phyloP scores from a whole-genome alignment of 1,140 invertebrate genomes.

The Bemisia tabaci region DNA sequence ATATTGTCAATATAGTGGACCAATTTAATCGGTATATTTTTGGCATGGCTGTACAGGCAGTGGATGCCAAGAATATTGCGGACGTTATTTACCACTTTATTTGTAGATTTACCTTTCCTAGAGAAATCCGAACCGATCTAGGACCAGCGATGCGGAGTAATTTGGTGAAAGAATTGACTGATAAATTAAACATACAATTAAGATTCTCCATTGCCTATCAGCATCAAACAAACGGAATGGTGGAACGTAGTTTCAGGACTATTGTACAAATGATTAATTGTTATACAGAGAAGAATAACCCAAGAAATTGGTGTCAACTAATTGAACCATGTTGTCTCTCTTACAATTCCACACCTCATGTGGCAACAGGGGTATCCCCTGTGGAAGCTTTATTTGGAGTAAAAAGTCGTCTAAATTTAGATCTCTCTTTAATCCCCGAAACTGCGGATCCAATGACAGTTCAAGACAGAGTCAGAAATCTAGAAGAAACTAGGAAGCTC shows the following conservation, averaged over 20 bases:
- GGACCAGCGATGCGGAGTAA: background rate
- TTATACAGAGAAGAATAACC: background rate
- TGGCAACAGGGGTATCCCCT: background rate
- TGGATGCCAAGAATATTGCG: background rate
- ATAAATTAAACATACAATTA: background rate
- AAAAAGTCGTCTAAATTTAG: background rate
- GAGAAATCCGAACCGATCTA: background rate
- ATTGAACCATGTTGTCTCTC: background rate
- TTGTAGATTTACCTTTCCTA: background rate
- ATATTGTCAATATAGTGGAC: background rate
- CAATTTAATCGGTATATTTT: background rate
- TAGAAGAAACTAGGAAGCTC: background rate
- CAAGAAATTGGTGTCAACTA: background rate
- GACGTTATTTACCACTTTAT: background rate
- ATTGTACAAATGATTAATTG: background rate
- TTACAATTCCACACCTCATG: background rate
- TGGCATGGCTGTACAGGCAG: background rate
- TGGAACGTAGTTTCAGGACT: background rate
- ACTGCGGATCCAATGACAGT: background rate
- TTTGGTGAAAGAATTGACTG: background rate
- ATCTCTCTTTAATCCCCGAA: background rate
- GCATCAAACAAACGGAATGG: background rate
- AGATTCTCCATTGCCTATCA: background rate
- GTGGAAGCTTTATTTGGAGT: background rate
- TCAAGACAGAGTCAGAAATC: background rate